Conservation (phyloP, 2,797 vertebrate genomes). For the Sebastes itinus region DNA sequence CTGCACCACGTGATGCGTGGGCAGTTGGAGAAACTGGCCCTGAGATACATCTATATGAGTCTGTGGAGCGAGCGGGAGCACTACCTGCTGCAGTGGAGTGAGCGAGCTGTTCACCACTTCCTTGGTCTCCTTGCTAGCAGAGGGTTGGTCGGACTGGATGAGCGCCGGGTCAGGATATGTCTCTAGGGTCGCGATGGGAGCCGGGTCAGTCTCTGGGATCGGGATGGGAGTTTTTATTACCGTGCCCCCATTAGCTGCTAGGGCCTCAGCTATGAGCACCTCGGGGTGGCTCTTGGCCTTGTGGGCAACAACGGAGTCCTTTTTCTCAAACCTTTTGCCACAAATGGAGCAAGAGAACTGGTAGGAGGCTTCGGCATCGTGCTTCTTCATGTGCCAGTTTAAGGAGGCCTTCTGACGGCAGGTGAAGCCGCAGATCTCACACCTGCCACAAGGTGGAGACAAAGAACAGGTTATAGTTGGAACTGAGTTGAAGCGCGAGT, state of each 20-base stretch:
- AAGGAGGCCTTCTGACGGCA: slow-evolving; percentile 94
- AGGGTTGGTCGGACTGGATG: slow-evolving; percentile 28
- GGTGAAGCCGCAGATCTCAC: slow-evolving; percentile 94
- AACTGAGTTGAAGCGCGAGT: background rate
- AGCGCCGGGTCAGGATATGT: slow-evolving; percentile 67
- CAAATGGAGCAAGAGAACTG: slow-evolving; percentile 95
- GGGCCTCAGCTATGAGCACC: slow-evolving; percentile 92
- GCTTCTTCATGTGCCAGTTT: slow-evolving; percentile 98
- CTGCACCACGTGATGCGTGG: slow-evolving; percentile 52
- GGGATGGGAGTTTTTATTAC: slow-evolving; percentile 87
- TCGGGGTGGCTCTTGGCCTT: slow-evolving; percentile 86
- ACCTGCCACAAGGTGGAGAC: slow-evolving; percentile 79
- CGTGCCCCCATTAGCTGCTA: slow-evolving; percentile 90
- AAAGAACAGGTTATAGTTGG: slow-evolving; percentile 5
- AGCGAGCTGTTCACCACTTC: background rate
- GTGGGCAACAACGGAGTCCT: slow-evolving; percentile 94
- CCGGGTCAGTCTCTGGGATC: slow-evolving; percentile 71
- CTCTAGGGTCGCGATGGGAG: slow-evolving; percentile 19
- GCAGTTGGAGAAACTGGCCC: slow-evolving; percentile 75
- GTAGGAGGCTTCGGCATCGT: slow-evolving; percentile 91
- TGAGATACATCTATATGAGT: slow-evolving; percentile 61
- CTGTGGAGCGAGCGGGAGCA: slow-evolving; percentile 75
- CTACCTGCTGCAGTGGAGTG: slow-evolving; percentile 51
- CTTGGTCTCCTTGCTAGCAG: slow-evolving; percentile 25
- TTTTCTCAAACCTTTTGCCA: slow-evolving; percentile 95